Evolutionary conservation across 1,140 invertebrate species (phyloP), one percentile per base, ranked within the genome.

Genomic region (Sipha flava): DNA sequence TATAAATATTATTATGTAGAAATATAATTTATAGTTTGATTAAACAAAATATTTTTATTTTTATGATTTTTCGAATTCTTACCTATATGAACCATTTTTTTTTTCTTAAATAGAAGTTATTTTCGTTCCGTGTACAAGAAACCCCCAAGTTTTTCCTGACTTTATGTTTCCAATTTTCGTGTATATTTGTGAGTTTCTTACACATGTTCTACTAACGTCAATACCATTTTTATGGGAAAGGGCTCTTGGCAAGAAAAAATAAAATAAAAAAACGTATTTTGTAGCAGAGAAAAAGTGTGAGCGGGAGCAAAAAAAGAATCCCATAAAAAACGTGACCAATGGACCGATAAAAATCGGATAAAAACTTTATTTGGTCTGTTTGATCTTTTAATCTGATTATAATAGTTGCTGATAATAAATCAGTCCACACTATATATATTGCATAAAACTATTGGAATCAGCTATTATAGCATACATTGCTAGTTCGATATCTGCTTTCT

Each of bases 381-480:
- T 77, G 73, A 77, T 77, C 73, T 77, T 77, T 77, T 77, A 77
- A 77, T 57, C 73, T 57, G 34, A 21, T 59, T 77, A 57, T 43
- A 77, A 77, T 77, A 40, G 29, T 43, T 57, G 21, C 52, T 59
- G 21, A 57, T 34, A 59, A 77, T 77, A 77, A 77, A 77, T 77
- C 73, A 77, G 73, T 37, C 18, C 2, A 59, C 7, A 29, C 16
- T n/a, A 29, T 47, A 23, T n/a, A 66, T 16, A 29, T 68, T 68
- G 12, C 9, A 29, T n/a, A 29, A 47, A 70, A 5, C 12, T 47
- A 45, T 29, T 16, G 23, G 26, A 47, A 47, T 45, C 23, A 10
- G 21, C 23, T 66, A 12, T 66, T 66, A 66, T 21, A 12, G 49
- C 1, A 23, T 26, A 10, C 2, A 54, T 21, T 52, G 31, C 21